These are phyloP conservation scores for Rhamnusium bicolor DNA, from an alignment of 2,888 invertebrate species.

Conservation along the genomic window DNA sequence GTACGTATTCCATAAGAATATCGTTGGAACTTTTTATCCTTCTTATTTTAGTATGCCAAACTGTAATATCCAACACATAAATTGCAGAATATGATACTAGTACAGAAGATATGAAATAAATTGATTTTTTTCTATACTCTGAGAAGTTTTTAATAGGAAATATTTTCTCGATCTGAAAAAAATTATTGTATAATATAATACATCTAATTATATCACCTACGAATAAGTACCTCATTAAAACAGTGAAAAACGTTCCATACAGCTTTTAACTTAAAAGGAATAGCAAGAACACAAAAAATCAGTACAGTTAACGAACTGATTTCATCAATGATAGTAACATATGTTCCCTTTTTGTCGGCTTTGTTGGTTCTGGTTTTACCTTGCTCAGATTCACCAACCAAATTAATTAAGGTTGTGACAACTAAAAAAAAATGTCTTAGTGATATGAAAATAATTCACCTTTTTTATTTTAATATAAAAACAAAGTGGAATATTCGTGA, in stretches of 20 bases:
- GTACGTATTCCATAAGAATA: background rate
- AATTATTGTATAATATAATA: background rate
- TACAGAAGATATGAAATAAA: background rate
- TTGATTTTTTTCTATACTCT: background rate
- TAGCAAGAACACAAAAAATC: constrained; percentile 1
- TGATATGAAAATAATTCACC: too few species aligned
- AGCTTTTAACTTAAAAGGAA: background rate
- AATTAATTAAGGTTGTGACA: background rate
- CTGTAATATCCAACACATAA: background rate
- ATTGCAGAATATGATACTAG: background rate
- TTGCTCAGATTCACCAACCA: background rate
- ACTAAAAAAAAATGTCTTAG: too few species aligned
- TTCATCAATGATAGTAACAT: background rate
- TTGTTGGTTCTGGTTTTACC: background rate
- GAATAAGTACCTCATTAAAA: constrained; percentile 6
- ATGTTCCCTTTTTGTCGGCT: background rate
- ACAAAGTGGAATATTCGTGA: too few species aligned
- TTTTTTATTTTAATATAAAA: too few species aligned
- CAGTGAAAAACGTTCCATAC: background rate
- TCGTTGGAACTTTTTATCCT: background rate
- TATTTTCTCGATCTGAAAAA: constrained; percentile 11
- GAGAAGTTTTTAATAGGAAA: background rate
- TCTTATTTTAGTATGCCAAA: background rate
- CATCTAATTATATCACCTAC: too few species aligned
- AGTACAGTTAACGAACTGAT: background rate